phyloP scores from a whole-genome alignment of 2,888 invertebrate species.

The Conchocele bisecta region DNA sequence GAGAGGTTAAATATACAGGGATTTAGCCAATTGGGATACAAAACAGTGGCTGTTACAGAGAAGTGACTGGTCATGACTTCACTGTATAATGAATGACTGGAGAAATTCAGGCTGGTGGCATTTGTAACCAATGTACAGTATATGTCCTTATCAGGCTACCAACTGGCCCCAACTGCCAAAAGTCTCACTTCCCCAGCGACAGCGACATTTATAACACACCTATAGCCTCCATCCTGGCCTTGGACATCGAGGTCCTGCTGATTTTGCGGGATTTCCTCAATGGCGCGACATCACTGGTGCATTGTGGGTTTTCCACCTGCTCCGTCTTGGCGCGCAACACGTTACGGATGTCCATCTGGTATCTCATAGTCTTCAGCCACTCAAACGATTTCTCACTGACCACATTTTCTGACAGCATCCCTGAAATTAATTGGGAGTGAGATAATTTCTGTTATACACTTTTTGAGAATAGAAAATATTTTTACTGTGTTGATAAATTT shows the following conservation, averaged over 20 bases:
- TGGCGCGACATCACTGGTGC: conserved; percentile 14
- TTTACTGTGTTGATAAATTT: not conserved
- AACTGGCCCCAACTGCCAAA: too few species aligned
- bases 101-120: too few species aligned
- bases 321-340: conserved; percentile 78
- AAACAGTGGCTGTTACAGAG: too few species aligned
- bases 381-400: conserved; percentile 72
- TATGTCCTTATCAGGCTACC: too few species aligned
- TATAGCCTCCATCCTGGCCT: conserved; percentile 53
- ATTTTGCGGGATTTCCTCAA: conserved; percentile 11
- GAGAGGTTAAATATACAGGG: too few species aligned
- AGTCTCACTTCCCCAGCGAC: too few species aligned
- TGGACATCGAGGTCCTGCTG: conserved; percentile 32
- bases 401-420: conserved; percentile 58
- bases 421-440: conserved; percentile 66
- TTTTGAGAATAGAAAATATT: not conserved
- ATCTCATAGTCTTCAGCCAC: conserved; percentile 77
- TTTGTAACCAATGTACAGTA: too few species aligned
- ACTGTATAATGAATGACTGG: too few species aligned
- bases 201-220: too few species aligned
- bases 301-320: conserved; percentile 45
- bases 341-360: conserved; percentile 79
- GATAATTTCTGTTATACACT: not conserved
- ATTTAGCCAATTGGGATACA: too few species aligned
- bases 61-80: too few species aligned